These are phyloP conservation scores for Argyra leucocephala DNA, from an alignment of 2,888 invertebrate species.

Conservation along the genomic window DNA sequence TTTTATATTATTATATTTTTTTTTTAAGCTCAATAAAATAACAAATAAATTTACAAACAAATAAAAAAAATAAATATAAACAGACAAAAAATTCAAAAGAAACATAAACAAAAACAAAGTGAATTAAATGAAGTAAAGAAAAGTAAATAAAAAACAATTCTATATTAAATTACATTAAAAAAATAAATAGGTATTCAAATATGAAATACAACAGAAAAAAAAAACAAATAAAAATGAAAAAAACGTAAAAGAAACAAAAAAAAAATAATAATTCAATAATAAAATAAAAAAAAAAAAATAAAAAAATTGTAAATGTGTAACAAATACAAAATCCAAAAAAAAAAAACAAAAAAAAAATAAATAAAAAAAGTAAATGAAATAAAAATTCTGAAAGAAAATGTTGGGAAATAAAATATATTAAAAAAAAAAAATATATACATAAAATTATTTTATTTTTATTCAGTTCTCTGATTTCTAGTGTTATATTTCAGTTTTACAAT, in stretches of 20 bases:
- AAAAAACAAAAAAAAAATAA: not conserved
- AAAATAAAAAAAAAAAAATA: not conserved
- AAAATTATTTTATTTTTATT: too few relatives aligned
- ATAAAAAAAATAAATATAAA: not conserved
- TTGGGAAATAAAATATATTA: slow-evolving; percentile 6
- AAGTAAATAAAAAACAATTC: not conserved
- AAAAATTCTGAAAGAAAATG: slow-evolving; percentile 3
- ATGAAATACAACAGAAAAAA: not conserved
- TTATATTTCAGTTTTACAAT: too few relatives aligned
- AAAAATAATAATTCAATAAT: not conserved
- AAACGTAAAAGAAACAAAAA: not conserved
- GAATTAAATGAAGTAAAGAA: not conserved
- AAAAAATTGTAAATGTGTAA: slow-evolving; percentile 6
- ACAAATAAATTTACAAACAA: not conserved
- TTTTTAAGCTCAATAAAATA: too few relatives aligned
- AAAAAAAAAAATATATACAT: not conserved
- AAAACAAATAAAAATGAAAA: not conserved
- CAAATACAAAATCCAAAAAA: not conserved
- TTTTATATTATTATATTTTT: too few relatives aligned
- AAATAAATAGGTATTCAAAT: slow-evolving; percentile 2
- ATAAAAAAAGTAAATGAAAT: not conserved
- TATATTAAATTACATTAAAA: not conserved
- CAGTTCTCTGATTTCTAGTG: too few relatives aligned
- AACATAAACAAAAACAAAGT: not conserved
- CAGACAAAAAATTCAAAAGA: not conserved